Conservation (phyloP, 2,113 vertebrate species). For the Pontoporia blainvillei region DNA sequence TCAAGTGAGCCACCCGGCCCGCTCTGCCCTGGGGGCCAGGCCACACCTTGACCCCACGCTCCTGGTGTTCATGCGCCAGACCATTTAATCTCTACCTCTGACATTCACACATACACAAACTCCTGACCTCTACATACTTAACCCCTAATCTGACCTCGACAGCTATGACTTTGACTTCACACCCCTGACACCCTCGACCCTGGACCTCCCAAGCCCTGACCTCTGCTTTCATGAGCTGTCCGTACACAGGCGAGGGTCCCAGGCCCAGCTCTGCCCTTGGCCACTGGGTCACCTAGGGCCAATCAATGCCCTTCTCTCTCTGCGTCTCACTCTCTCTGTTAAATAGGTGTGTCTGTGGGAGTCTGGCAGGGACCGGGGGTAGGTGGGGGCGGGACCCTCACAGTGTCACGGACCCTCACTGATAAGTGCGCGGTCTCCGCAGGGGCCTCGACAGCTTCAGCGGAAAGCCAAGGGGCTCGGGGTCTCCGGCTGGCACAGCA, state of each 20-base stretch:
- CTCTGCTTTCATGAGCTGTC: background rate
- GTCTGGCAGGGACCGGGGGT: background rate
- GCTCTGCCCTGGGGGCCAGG: background rate
- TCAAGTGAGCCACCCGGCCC: slow-evolving; percentile 82
- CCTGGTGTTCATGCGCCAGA: background rate
- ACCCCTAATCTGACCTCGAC: background rate
- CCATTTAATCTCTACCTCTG: background rate
- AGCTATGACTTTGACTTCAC: background rate
- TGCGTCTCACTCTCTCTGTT: background rate
- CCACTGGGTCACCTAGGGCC: background rate
- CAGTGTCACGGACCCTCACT: background rate
- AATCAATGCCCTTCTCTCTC: background rate
- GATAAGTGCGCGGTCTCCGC: background rate
- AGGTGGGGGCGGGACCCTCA: background rate
- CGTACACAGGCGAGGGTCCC: background rate
- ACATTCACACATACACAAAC: background rate
- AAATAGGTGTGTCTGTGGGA: background rate
- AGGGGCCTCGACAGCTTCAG: slow-evolving; percentile 90
- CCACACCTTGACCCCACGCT: background rate
- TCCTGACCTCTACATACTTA: background rate
- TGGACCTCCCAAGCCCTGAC: background rate
- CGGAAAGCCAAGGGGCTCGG: slow-evolving; percentile 85
- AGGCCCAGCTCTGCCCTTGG: background rate
- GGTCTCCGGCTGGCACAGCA: slow-evolving; percentile 72
- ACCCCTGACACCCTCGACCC: background rate